Evolutionary conservation across 2,888 invertebrate species (phyloP).

Genomic region (Epicampocera succincta): DNA sequence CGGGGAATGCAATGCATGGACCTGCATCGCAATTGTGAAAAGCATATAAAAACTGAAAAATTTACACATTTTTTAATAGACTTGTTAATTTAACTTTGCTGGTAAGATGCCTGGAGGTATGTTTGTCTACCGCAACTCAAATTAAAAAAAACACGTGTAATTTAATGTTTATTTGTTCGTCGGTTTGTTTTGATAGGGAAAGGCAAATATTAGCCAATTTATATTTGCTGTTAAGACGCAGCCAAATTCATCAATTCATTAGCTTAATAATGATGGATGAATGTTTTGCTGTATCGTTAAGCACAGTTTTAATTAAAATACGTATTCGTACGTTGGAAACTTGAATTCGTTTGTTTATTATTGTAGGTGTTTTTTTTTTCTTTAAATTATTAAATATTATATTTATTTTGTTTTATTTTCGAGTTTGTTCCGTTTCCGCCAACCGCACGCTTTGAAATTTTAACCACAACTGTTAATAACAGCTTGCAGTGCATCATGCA

Average conservation of each 20-base stretch:
- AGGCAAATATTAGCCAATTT: constrained; percentile 42
- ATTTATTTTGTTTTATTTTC: constrained; percentile 10
- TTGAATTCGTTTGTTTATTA: neutral
- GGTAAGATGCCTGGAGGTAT: neutral
- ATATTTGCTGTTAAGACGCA: constrained; percentile 24
- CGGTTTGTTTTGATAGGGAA: constrained; percentile 5
- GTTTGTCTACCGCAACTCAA: constrained; percentile 13
- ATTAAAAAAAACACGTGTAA: constrained; percentile 32
- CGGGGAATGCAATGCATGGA: constrained; percentile 14
- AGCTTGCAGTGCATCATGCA: constrained; percentile 40
- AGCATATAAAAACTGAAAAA: neutral
- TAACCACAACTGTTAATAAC: constrained; percentile 69
- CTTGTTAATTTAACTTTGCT: neutral
- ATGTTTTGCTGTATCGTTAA: constrained; percentile 28
- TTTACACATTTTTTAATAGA: constrained; percentile 28
- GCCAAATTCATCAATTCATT: constrained; percentile 43
- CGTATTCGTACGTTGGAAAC: constrained; percentile 27
- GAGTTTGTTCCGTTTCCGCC: constrained; percentile 60
- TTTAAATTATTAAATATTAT: too few species aligned
- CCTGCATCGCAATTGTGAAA: constrained; percentile 10
- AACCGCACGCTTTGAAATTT: constrained; percentile 70
- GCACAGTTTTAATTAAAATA: constrained; percentile 37
- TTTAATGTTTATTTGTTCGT: constrained; percentile 27
- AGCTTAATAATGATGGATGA: constrained; percentile 38
- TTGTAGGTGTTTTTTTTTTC: neutral